Evolutionary conservation across 2,888 invertebrate genomes (phyloP).

Genomic region (Incurvaria masculella): DNA sequence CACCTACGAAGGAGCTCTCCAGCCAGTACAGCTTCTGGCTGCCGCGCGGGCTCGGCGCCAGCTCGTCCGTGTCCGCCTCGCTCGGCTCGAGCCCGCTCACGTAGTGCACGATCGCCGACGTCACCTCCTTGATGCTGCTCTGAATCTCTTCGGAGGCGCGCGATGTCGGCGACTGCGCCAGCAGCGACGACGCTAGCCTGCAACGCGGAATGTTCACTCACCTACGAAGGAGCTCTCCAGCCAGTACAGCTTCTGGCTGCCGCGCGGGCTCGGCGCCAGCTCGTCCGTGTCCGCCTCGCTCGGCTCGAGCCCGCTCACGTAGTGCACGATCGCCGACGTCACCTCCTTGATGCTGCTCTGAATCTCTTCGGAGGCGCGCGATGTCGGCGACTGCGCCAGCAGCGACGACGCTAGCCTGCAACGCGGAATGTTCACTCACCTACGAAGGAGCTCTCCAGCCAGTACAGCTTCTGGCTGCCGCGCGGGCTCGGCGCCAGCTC

Average conservation of each 20-base stretch:
- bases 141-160: conserved; percentile 68
- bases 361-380: conserved; percentile 61
- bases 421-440: too few relatives aligned
- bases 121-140: conserved; percentile 87
- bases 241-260: conserved; percentile 80
- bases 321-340: conserved; percentile 89
- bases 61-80: conserved; percentile 53
- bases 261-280: conserved; percentile 54
- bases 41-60: conserved; percentile 57
- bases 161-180: conserved; percentile 47
- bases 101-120: conserved; percentile 90
- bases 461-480: conserved; percentile 72
- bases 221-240: conserved; percentile 93
- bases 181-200: conserved; percentile 65
- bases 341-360: conserved; percentile 89
- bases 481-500: conserved; percentile 53
- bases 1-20: conserved; percentile 93
- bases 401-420: conserved; percentile 65
- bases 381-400: conserved; percentile 46
- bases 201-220: too few relatives aligned
- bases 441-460: conserved; percentile 95
- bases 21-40: conserved; percentile 81
- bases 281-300: conserved; percentile 43
- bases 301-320: conserved; percentile 71
- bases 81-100: conserved; percentile 68